Evolutionary conservation across 2,888 invertebrate genomes (phyloP).

Genomic region (Podotricha telesiphe): DNA sequence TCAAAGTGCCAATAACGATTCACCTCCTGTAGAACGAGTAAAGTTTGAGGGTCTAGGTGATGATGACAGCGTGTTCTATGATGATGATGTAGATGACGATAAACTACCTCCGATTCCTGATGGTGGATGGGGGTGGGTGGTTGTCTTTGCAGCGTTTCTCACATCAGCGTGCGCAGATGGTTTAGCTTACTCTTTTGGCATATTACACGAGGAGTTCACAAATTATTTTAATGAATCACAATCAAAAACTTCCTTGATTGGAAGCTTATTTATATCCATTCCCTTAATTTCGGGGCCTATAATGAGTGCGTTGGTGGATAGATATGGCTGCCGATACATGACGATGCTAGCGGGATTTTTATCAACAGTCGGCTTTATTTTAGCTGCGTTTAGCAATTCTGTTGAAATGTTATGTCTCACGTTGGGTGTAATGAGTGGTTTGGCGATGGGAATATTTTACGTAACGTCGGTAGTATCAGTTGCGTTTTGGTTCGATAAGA

Average conservation of each 20-base stretch:
- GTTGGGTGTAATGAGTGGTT: constrained; percentile 91
- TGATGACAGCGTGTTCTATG: constrained; percentile 72
- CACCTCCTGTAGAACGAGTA: constrained; percentile 66
- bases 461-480: constrained; percentile 95
- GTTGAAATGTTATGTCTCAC: constrained; percentile 91
- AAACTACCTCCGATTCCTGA: constrained; percentile 87
- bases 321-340: constrained; percentile 90
- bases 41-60: constrained; percentile 78
- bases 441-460: constrained; percentile 92
- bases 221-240: constrained; percentile 90
- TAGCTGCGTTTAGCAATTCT: constrained; percentile 87
- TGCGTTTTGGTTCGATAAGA: constrained; percentile 96
- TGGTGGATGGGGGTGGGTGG: constrained; percentile 95
- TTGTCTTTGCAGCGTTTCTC: constrained; percentile 92
- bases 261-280: constrained; percentile 94
- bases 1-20: constrained; percentile 53
- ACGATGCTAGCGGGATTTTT: constrained; percentile 88
- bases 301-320: constrained; percentile 92
- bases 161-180: constrained; percentile 96
- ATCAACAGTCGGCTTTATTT: constrained; percentile 88
- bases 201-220: constrained; percentile 92
- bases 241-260: constrained; percentile 93
- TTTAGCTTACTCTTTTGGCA: constrained; percentile 95
- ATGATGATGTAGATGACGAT: constrained; percentile 59
- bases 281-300: constrained; percentile 93